Evolutionary conservation across 2,113 vertebrate genomes (phyloP), one percentile per base, ranked within the genome.

Genomic region (Platichthys flesus): DNA sequence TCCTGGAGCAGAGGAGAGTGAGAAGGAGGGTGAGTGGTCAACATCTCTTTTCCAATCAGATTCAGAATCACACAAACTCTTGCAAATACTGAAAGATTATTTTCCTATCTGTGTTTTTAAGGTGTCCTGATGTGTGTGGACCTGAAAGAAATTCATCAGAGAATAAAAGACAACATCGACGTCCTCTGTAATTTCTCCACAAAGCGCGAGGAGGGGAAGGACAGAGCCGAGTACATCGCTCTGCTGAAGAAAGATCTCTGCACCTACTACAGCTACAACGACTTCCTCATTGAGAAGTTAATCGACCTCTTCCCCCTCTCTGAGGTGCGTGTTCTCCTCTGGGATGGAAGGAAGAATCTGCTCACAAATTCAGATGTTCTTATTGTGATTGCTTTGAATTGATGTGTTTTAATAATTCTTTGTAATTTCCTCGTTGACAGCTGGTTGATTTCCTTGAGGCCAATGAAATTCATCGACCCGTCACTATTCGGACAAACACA

Each of bases 401-500:
- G 20, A 20, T 60, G 56, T 7, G 45, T 20, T 40, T 23, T 14
- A 18, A 58, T 55, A 1, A 15, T 9, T 67, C 18, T 55, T 10
- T 42, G 23, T 71, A 35, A 20, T n/a, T 2, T 65, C 72, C 5
- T 76, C 47, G 20, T 28, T 31, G 58, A 68, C 37, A 99, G 97
- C 83, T 99, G 74, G 89, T 98, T n/a, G 98, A 98, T 64, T 99
- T 98, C 79, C 92, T 99, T 40, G 97, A 99, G 87, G 96, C 97
- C 16, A 99, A 98, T 40, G 98, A 99, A 91, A 96, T 98, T 71
- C 96, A 97, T 1, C 94, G 98, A 65, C 98, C 98, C 0, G 90
- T 99, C 77, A 99, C 97, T 3, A 96, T 99, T 67, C 93, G 98
- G 76, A 98, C 97, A 68, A 99, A 99, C 81, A 99, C 97, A 0